Conservation (phyloP, 1,140 invertebrate species). For the Dysdera silvatica region DNA sequence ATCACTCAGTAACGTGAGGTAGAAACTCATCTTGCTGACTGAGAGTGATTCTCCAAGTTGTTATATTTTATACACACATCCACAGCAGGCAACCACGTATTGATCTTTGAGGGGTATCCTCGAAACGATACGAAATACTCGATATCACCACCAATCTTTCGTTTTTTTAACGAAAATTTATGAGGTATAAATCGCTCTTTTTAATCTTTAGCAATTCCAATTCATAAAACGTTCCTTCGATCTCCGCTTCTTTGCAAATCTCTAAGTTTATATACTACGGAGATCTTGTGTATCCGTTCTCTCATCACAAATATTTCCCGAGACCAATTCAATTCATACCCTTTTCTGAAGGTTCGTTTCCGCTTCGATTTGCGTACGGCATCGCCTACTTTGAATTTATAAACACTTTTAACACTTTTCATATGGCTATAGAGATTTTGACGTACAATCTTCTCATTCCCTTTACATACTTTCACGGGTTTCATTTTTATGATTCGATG, state of each 20-base stretch:
- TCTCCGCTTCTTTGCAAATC: constrained; percentile 1
- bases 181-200: neutral
- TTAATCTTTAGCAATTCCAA: neutral
- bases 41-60: too few relatives aligned
- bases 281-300: neutral
- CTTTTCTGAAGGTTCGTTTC: constrained; percentile 25
- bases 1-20: too few relatives aligned
- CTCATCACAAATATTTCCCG: constrained; percentile 19
- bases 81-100: too few relatives aligned
- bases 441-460: constrained; percentile 40
- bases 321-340: constrained; percentile 19
- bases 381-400: constrained; percentile 38
- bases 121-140: neutral
- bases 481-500: constrained; percentile 43
- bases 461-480: constrained; percentile 39
- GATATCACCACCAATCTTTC: neutral
- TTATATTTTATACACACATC: too few relatives aligned
- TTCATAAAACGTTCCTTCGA: constrained; percentile 11
- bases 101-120: too few relatives aligned
- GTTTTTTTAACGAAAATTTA: neutral
- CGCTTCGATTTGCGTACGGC: constrained; percentile 14
- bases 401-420: too few relatives aligned
- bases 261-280: constrained; percentile 10
- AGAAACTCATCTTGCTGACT: too few relatives aligned
- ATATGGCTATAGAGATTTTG: too few relatives aligned